Percentiles rank a stretch among this genome's conserved stretches.
These are phyloP conservation scores for Teleogryllus occipitalis DNA, from an alignment of 1,140 invertebrate species.

Conservation along the genomic window DNA sequence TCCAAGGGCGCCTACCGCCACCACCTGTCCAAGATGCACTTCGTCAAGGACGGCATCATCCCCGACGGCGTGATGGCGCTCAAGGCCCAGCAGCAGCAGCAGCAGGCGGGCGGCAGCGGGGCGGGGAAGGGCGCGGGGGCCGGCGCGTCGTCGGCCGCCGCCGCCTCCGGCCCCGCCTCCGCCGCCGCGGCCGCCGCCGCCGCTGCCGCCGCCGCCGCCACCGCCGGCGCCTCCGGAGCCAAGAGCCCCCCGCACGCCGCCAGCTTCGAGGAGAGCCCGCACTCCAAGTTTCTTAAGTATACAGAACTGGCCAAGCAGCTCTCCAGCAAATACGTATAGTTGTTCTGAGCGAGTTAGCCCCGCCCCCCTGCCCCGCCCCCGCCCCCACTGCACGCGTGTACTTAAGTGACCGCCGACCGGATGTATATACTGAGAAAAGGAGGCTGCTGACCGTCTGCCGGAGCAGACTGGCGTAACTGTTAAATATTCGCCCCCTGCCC, in stretches of 20 bases:
- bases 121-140: constrained; percentile 21
- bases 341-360: not conserved
- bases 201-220: constrained; percentile 15
- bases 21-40: constrained; percentile 93
- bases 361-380: not conserved
- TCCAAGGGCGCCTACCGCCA: constrained; percentile 95
- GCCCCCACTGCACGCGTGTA: constrained; percentile 1
- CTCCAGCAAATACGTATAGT: constrained; percentile 88
- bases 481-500: constrained; percentile 14
- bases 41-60: constrained; percentile 84
- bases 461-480: constrained; percentile 12
- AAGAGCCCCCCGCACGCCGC: constrained; percentile 30
- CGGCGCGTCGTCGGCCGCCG: constrained; percentile 37
- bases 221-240: constrained; percentile 18
- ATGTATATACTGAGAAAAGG: too few relatives aligned
- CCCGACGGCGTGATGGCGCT: constrained; percentile 58
- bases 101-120: constrained; percentile 35
- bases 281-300: constrained; percentile 95
- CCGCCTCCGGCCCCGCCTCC: constrained; percentile 22
- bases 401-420: too few relatives aligned
- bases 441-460: not conserved
- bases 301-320: constrained; percentile 92
- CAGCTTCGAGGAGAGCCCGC: constrained; percentile 81
- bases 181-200: constrained; percentile 27
- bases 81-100: constrained; percentile 39